Base-by-base conservation (phyloP, 2,888 invertebrate species). In the Scaeva pyrastri region DNA sequence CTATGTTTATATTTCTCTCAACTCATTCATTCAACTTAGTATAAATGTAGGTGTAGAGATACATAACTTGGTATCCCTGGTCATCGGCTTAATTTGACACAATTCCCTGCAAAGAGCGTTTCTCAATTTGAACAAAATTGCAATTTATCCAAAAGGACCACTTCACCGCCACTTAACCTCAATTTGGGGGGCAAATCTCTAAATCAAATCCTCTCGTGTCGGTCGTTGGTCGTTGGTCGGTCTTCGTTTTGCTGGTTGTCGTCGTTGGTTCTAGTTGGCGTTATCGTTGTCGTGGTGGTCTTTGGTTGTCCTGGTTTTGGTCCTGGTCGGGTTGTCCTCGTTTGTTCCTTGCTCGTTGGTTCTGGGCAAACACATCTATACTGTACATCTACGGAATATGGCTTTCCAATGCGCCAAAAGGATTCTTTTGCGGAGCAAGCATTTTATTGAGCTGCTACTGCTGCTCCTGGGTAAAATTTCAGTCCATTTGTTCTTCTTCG, bases 81-180 rank as follows among this genome's bases (percentile, higher is more conserved):
- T 45, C 79, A 66, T 79, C 79, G 79, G 74, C 84, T 84, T 79
- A 84, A 84, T 79, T 84, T 79, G 79, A 79, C 79, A 75, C 84
- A 79, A 84, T 75, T 79, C 79, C 36, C 68, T 36, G 74, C 60
- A 43, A 75, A 79, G 71, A 79, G 58, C 75, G 71, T 84, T 79
- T 75, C 79, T 84, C 84, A 79, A 84, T 84, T 84, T 84, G 66
- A 71, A 75, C 75, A 84, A 73, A 79, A 84, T 84, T 84, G 84
- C 84, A 84, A 84, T 84, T 84, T 79, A 71, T 79, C 71, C 84
- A 84, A 84, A 68, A 84, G 79, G 79, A 84, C 84, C 71, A 84
- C 79, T 84, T 84, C 79, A 79, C 75, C 75, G 79, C 84, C 79
- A 84, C 84, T 84, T 84, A 84, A 84, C 84, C 84, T 64, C 84